A percentile compares a stretch with the other conserved stretches of the same genome.
These are phyloP conservation scores for Arrhopalites spinosus DNA, from an alignment of 2,888 invertebrate genomes.

Conservation along the genomic window DNA sequence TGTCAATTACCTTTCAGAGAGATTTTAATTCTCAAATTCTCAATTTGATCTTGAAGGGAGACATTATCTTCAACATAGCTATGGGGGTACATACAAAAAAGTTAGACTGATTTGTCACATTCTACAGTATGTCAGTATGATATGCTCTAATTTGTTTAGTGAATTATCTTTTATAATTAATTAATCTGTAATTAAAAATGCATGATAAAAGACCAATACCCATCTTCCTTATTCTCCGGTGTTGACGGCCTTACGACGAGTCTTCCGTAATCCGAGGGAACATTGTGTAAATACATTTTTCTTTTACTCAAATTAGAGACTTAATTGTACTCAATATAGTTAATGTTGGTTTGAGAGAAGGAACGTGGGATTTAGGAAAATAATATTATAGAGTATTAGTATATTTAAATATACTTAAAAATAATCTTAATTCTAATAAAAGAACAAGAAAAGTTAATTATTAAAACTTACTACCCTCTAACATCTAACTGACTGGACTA, in stretches of 20 bases:
- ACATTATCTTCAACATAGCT: constrained; percentile 49
- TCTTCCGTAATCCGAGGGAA: constrained; percentile 47
- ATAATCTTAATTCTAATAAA: no score
- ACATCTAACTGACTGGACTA: no score
- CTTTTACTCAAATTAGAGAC: not conserved
- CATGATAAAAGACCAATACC: not conserved
- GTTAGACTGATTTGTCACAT: not conserved
- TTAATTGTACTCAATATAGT: not conserved
- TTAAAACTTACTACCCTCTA: no score
- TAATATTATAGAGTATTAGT: no score
- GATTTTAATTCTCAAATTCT: constrained; percentile 54
- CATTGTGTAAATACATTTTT: constrained; percentile 41
- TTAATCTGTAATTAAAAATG: no score
- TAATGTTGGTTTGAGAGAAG: not conserved
- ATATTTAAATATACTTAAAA: no score
- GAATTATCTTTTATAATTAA: no score
- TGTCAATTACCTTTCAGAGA: constrained; percentile 44
- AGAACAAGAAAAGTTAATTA: no score
- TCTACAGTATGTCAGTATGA: not conserved
- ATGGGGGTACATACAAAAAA: no score
- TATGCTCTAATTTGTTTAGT: not conserved
- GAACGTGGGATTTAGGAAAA: no score
- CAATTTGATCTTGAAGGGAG: constrained; percentile 55
- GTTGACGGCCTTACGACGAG: constrained; percentile 47
- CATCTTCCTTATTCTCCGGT: no score